Conservation (phyloP, 2,113 vertebrate genomes). For the Paralichthys olivaceus region DNA sequence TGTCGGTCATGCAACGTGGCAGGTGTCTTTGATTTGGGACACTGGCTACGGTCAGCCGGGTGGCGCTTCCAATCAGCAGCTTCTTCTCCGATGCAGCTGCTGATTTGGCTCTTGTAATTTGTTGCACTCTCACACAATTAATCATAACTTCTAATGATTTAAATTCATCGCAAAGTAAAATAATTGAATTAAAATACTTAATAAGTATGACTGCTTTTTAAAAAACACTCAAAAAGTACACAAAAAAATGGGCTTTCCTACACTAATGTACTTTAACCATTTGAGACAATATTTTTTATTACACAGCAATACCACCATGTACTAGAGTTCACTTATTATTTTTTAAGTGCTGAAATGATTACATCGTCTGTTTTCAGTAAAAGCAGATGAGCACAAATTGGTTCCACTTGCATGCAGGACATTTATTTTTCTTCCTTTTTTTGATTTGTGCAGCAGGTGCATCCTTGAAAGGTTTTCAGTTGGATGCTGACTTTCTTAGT, state of each 20-base stretch:
- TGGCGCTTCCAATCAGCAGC: not conserved
- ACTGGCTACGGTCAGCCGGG: not conserved
- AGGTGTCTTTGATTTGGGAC: not conserved
- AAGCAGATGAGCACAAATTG: constrained; percentile 14
- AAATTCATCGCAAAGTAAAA: not conserved
- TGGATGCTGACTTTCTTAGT: not conserved
- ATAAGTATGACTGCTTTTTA: not conserved
- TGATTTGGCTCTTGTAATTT: not conserved
- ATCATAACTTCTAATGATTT: not conserved
- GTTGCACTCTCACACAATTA: not conserved
- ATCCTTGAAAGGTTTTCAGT: not conserved
- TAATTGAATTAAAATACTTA: not conserved
- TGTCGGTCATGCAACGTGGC: not conserved
- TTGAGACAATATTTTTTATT: too few species aligned
- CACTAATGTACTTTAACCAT: too few species aligned
- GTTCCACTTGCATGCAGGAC: not conserved
- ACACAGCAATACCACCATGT: too few species aligned
- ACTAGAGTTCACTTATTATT: not conserved
- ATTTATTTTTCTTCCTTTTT: too few species aligned
- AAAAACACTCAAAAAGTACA: too few species aligned
- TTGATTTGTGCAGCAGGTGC: not conserved
- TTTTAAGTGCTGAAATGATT: too few species aligned
- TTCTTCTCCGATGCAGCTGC: not conserved
- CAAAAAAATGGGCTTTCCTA: too few species aligned
- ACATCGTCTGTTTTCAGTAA: not conserved